These are phyloP conservation scores for Drosophila peninsularis DNA, from an alignment of 2,888 invertebrate genomes.

Conservation along the genomic window DNA sequence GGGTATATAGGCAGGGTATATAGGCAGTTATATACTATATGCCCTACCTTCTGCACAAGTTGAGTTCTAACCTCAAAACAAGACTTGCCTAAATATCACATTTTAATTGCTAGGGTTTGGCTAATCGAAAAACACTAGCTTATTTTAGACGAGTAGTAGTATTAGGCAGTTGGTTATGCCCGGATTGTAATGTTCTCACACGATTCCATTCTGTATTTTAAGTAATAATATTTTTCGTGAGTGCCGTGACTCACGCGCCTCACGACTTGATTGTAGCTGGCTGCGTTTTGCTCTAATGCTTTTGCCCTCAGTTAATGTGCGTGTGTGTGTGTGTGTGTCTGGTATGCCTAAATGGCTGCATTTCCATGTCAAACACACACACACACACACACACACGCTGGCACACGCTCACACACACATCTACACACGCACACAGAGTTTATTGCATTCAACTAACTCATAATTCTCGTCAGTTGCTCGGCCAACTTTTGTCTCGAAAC, in stretches of 20 bases:
- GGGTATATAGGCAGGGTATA: too few relatives aligned
- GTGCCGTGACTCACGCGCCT: neutral
- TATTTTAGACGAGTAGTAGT: too few relatives aligned
- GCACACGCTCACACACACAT: slow-evolving; percentile 1
- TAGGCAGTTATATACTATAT: too few relatives aligned
- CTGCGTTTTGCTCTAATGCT: slow-evolving; percentile 5
- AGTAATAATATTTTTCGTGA: slow-evolving; percentile 4
- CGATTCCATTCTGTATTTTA: too few relatives aligned
- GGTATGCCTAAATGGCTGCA: slow-evolving; percentile 60
- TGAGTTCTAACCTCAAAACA: too few relatives aligned
- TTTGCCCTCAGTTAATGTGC: slow-evolving; percentile 13
- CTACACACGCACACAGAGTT: slow-evolving; percentile 37
- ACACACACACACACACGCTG: slow-evolving; percentile 1
- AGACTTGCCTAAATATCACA: too few relatives aligned
- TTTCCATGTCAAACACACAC: slow-evolving; percentile 46
- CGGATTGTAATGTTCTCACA: too few relatives aligned
- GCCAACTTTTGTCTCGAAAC: slow-evolving; percentile 62
- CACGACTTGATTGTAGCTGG: slow-evolving; percentile 1
- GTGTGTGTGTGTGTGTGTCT: slow-evolving; percentile 31
- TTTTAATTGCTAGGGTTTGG: too few relatives aligned
- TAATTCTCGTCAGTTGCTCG: slow-evolving; percentile 55
- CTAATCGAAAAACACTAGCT: too few relatives aligned
- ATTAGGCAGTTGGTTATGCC: too few relatives aligned
- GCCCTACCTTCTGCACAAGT: too few relatives aligned
- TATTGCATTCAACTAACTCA: slow-evolving; percentile 71